A percentile compares a stretch with the other conserved stretches of the same genome.
phyloP scores from a whole-genome alignment of 2,113 vertebrate species.

The Centropus bengalensis region DNA sequence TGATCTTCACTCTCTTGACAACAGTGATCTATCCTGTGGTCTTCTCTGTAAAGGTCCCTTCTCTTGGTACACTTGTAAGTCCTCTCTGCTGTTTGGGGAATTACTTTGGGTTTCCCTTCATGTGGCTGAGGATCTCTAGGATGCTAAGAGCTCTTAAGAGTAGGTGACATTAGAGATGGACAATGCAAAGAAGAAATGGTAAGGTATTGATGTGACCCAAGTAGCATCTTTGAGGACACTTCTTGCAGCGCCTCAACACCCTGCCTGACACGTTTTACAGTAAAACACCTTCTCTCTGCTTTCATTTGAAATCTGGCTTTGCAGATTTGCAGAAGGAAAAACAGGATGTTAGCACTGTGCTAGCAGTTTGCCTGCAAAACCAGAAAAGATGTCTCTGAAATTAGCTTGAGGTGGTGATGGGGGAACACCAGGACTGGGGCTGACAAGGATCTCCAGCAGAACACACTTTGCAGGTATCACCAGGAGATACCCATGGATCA shows the following conservation, averaged over 20 bases:
- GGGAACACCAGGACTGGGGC: background rate
- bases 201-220: background rate
- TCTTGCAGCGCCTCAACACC: background rate
- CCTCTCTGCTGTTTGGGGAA: background rate
- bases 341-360: background rate
- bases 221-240: background rate
- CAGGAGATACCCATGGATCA: background rate
- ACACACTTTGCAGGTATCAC: accelerated
- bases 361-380: background rate
- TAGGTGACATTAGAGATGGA: background rate
- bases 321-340: background rate
- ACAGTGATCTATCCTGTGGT: background rate
- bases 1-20: background rate
- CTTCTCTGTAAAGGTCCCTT: background rate
- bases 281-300: background rate
- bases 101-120: background rate
- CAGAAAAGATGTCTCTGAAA: background rate
- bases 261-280: background rate
- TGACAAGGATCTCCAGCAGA: background rate
- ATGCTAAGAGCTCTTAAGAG: background rate
- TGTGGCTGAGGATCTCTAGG: background rate
- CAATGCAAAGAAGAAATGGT: background rate
- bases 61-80: accelerated
- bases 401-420: background rate
- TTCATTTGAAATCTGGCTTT: background rate